phyloP scores from a whole-genome alignment of 2,797 vertebrate species.

The Coregonus ussuriensis region DNA sequence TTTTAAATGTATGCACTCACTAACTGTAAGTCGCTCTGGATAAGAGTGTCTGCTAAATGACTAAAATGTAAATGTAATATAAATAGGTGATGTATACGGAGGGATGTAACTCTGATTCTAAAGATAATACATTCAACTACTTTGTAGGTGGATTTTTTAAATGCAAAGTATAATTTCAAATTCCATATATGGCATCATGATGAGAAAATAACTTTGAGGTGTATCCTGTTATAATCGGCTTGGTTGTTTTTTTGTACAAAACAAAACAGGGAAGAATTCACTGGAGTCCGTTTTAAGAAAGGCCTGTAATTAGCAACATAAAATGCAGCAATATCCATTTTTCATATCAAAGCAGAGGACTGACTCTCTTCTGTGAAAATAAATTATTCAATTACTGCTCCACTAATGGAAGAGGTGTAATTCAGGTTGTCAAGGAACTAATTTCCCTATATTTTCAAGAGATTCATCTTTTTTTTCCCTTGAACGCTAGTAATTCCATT shows the following conservation, averaged over 20 bases:
- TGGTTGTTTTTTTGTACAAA: neutral
- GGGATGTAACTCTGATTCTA: neutral
- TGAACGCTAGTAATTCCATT: neutral
- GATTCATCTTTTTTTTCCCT: neutral
- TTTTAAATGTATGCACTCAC: no score
- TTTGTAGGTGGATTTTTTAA: neutral
- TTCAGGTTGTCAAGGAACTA: neutral
- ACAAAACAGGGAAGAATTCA: neutral
- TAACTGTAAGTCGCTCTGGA: no score
- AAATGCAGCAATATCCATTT: neutral
- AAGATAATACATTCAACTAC: neutral
- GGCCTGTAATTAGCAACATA: neutral
- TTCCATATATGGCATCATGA: neutral
- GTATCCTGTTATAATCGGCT: neutral
- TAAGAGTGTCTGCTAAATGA: no score
- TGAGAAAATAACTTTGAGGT: neutral
- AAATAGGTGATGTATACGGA: no score
- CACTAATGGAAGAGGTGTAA: neutral
- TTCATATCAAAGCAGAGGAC: neutral
- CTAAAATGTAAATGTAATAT: no score
- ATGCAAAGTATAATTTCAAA: neutral
- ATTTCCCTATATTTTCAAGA: neutral
- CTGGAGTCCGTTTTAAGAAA: neutral
- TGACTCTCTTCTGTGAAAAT: neutral
- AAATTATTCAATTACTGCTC: neutral